phyloP scores from a whole-genome alignment of 2,113 vertebrate species.

The Microcebus lehilahytsara region DNA sequence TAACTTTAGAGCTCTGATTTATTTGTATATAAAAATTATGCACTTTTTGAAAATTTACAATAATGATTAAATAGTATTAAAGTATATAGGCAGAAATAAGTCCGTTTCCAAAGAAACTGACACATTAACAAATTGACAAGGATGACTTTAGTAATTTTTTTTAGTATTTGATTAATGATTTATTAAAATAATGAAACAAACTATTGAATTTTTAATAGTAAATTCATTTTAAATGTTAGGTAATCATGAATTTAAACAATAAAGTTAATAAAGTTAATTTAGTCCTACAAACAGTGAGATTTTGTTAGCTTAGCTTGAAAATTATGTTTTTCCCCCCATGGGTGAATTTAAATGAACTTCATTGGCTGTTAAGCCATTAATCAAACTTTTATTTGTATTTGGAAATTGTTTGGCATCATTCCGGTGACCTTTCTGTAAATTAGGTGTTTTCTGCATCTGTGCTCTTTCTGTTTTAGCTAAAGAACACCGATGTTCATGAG shows the following conservation, averaged over 20 bases:
- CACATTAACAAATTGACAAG: neutral
- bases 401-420: slow-evolving; percentile 19
- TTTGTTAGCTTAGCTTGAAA: slow-evolving; percentile 54
- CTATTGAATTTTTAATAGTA: slow-evolving; percentile 1
- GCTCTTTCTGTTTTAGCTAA: slow-evolving; percentile 19
- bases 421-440: slow-evolving; percentile 50
- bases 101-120: neutral
- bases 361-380: slow-evolving; percentile 33
- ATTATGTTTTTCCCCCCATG: slow-evolving; percentile 23
- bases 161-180: slow-evolving; percentile 4
- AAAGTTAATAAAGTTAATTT: slow-evolving; percentile 51
- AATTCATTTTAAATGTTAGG: slow-evolving; percentile 49
- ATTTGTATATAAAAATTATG: neutral
- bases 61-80: neutral
- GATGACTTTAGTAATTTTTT: neutral
- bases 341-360: slow-evolving; percentile 54
- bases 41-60: neutral
- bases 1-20: neutral
- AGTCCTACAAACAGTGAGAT: slow-evolving; percentile 42
- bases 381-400: slow-evolving; percentile 64
- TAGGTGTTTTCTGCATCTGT: neutral
- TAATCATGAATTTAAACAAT: slow-evolving; percentile 47
- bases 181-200: slow-evolving; percentile 54
- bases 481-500: neutral
- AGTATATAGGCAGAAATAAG: neutral